Percentiles rank a stretch among this genome's conserved stretches.
These are phyloP conservation scores for Eristalis pertinax DNA, from an alignment of 2,888 invertebrate genomes.

Conservation along the genomic window DNA sequence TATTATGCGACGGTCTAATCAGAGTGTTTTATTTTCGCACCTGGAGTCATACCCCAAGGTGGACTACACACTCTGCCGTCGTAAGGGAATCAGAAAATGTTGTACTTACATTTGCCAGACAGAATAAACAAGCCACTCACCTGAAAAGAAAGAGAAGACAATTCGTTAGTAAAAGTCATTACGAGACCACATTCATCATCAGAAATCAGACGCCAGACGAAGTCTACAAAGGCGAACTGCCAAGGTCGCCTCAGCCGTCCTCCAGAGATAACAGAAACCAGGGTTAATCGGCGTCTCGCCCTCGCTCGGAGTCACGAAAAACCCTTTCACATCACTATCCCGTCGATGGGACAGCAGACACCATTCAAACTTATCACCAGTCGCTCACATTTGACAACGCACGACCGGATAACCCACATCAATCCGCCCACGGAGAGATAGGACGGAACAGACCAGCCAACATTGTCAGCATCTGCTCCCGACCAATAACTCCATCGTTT, in stretches of 20 bases:
- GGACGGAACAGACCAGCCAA: not conserved
- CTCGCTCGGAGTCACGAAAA: not conserved
- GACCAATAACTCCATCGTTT: conserved; percentile 35
- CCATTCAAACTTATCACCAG: not conserved
- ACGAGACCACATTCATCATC: no score
- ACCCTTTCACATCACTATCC: not conserved
- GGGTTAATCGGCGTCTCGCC: not conserved
- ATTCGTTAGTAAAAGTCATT: no score
- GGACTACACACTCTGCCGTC: no score
- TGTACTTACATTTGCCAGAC: not conserved
- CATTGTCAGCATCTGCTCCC: conserved; percentile 44
- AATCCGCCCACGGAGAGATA: conserved; percentile 25
- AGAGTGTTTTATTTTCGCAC: no score
- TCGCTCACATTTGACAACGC: conserved; percentile 20
- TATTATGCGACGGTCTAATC: no score
- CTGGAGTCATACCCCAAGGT: no score
- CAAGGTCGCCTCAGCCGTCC: no score
- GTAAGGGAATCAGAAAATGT: no score
- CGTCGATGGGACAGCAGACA: not conserved
- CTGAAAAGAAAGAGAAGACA: no score
- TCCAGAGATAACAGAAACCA: not conserved
- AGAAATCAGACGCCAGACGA: no score
- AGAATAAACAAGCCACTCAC: no score
- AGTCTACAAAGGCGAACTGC: no score
- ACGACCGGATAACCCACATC: conserved; percentile 24